Evolutionary conservation across 2,888 invertebrate genomes (phyloP), one percentile per base, ranked within the genome.

Genomic region (Pyrocoelia pectoralis): DNA sequence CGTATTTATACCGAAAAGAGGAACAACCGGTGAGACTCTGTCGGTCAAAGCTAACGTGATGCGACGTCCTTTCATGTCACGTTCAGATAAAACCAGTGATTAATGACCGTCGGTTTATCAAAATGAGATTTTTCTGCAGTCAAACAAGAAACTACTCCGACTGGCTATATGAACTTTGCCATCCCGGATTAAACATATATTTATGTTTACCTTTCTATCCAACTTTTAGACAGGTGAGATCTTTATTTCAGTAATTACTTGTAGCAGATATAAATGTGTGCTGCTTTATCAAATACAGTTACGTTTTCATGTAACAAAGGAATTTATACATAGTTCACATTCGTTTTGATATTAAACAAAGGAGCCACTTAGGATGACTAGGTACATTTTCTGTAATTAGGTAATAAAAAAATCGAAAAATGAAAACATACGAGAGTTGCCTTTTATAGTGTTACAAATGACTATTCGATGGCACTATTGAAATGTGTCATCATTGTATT

Each of bases 11-110:
- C 62, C 51, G 56, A 55, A 24, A 24, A 48, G 61, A 64, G 57
- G 40, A 66, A 59, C 24, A 3, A 68, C 70, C 72, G 72, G 73
- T 71, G 72, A 71, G 73, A 71, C 69, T 68, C 68, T 66, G 63
- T 65, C 74, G 75, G 73, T 74, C 74, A 73, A 73, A 72, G 73
- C 70, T 68, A 71, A 74, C 73, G 74, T 74, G 76, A 77, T 72
- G 75, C 73, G 75, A 77, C 77, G 76, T 77, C 79, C 77, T 78
- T 79, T 77, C 77, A 78, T 73, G 78, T 79, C 79, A 79, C 78
- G 79, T 78, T 74, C 76, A 77, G 79, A 77, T 78, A 79, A 79
- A 79, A 77, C 77, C 74, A 65, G 77, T 79, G 79, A 79, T 80
- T 79, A 80, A 80, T 80, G 78, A 73, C 73, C 72, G 72, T 68